These are phyloP conservation scores for Pseudomyrmex concolor DNA, from an alignment of 1,140 invertebrate genomes.

Conservation along the genomic window DNA sequence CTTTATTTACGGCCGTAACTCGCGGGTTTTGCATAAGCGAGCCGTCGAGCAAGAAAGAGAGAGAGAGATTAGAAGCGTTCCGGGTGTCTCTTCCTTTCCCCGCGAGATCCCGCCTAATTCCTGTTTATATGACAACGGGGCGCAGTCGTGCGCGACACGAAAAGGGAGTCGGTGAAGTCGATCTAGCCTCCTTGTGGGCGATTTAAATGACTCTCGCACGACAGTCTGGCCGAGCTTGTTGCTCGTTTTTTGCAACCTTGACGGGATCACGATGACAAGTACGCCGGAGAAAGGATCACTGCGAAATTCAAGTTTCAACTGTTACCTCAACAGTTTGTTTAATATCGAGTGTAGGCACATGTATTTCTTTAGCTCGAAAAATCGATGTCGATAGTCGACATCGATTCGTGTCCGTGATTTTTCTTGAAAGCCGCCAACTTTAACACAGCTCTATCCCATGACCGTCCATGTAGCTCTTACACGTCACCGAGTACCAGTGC, in stretches of 20 bases:
- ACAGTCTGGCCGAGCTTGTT: neutral
- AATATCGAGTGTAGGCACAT: neutral
- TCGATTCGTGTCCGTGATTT: neutral
- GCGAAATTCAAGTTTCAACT: neutral
- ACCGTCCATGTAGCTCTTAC: constrained; percentile 56
- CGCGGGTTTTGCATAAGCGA: constrained; percentile 40
- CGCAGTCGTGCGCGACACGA: constrained; percentile 8
- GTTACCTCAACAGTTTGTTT: neutral
- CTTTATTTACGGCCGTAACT: constrained; percentile 46
- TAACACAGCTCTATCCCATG: constrained; percentile 25
- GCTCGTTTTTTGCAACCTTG: neutral
- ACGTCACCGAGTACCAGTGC: constrained; percentile 45
- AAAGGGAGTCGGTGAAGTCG: constrained; percentile 17
- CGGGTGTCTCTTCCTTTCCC: neutral
- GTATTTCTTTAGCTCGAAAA: neutral
- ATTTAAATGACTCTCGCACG: constrained; percentile 2
- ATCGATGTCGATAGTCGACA: neutral
- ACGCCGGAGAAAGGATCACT: neutral
- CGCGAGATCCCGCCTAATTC: constrained; percentile 43
- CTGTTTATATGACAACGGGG: constrained; percentile 51
- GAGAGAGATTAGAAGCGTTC: constrained; percentile 38
- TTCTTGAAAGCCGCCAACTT: constrained; percentile 17
- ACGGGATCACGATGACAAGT: neutral
- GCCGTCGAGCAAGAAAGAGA: neutral
- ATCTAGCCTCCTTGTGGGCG: neutral